phyloP scores from a whole-genome alignment of 2,888 invertebrate genomes.

The Entomobrya proxima region DNA sequence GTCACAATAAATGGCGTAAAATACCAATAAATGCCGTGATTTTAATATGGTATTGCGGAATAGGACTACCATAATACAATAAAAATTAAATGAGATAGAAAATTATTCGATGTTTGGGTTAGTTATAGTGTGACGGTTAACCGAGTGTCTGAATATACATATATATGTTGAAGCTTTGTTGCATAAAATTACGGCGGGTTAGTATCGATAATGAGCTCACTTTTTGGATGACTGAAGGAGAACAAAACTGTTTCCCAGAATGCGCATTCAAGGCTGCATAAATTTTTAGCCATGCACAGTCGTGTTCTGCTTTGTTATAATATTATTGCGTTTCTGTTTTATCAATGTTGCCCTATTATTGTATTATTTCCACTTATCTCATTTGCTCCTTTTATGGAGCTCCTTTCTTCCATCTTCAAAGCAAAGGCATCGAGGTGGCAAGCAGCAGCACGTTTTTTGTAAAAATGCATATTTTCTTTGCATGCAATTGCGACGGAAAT shows the following conservation, averaged over 20 bases:
- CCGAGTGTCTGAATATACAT: neutral
- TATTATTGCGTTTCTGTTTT: constrained; percentile 9
- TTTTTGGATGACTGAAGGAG: neutral
- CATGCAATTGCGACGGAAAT: constrained; percentile 59
- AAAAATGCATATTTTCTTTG: constrained; percentile 50
- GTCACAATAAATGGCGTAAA: neutral
- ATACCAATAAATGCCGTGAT: neutral
- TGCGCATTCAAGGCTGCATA: constrained; percentile 5
- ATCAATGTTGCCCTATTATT: neutral
- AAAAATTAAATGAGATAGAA: constrained; percentile 47
- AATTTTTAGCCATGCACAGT: neutral
- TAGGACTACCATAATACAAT: constrained; percentile 6
- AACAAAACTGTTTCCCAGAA: neutral
- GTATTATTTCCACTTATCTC: constrained; percentile 22
- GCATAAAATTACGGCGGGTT: constrained; percentile 10
- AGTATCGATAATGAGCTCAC: neutral
- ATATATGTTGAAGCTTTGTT: neutral
- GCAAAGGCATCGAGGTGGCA: neutral
- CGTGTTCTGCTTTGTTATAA: neutral
- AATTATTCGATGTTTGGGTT: neutral
- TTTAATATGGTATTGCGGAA: neutral
- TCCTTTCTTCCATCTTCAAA: neutral
- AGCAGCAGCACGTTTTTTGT: constrained; percentile 1
- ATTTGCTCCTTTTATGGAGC: constrained; percentile 19
- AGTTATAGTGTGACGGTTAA: neutral